Conservation (phyloP, 1,140 invertebrate genomes). For the Lasaia peninsularis region DNA sequence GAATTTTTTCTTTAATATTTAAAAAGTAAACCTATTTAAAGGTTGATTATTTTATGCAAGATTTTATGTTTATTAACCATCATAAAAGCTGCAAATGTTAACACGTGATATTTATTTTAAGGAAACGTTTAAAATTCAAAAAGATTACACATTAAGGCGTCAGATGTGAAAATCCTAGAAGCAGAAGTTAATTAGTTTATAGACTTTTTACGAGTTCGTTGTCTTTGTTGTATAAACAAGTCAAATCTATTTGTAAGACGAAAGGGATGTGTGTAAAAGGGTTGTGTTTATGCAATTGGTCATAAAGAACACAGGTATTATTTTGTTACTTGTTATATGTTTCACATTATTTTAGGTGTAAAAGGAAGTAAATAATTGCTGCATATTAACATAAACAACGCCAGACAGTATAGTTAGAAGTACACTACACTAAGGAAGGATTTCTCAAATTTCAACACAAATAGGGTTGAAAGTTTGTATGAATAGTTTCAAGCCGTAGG, state of each 20-base stretch:
- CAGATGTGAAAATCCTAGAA: slow-evolving; percentile 29
- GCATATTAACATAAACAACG: too few relatives aligned
- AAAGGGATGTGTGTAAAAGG: slow-evolving; percentile 16
- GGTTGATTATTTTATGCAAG: too few relatives aligned
- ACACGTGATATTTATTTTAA: slow-evolving; percentile 5
- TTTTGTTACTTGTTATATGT: background rate
- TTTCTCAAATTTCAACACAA: too few relatives aligned
- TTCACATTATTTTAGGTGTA: background rate
- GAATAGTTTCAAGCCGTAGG: too few relatives aligned
- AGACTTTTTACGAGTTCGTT: slow-evolving; percentile 66
- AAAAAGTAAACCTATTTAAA: too few relatives aligned
- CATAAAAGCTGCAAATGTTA: slow-evolving; percentile 5
- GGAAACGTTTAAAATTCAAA: background rate
- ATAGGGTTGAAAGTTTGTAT: too few relatives aligned
- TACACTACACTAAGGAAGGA: too few relatives aligned
- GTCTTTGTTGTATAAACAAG: slow-evolving; percentile 63
- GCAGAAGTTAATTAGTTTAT: slow-evolving; percentile 49
- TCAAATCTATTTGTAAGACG: slow-evolving; percentile 27
- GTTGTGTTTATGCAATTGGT: slow-evolving; percentile 32
- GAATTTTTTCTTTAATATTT: too few relatives aligned
- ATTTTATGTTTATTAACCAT: background rate
- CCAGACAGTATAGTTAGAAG: too few relatives aligned
- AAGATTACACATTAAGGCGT: slow-evolving; percentile 18
- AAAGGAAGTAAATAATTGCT: too few relatives aligned
- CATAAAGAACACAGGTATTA: slow-evolving; percentile 25